phyloP scores from a whole-genome alignment of 2,113 vertebrate genomes.

The Phaethon lepturus region DNA sequence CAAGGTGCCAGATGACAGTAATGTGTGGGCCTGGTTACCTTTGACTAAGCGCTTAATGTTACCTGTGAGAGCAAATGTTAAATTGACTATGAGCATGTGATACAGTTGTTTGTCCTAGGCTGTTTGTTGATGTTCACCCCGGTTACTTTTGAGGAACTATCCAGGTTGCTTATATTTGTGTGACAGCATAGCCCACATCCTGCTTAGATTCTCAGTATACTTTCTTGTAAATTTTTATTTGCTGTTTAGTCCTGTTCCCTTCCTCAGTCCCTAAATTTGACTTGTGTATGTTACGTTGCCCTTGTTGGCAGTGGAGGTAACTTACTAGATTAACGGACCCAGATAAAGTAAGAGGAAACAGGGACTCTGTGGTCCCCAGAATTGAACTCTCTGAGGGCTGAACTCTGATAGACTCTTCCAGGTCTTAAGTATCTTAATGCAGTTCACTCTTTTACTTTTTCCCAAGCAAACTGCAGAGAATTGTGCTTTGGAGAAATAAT shows the following conservation, averaged over 20 bases:
- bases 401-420: neutral
- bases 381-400: neutral
- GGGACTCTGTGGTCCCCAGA: neutral
- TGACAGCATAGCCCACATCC: neutral
- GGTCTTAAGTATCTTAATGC: neutral
- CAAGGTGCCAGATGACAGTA: neutral
- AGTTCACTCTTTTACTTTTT: neutral
- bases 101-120: neutral
- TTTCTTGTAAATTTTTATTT: neutral
- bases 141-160: neutral
- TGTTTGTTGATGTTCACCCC: neutral
- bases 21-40: neutral
- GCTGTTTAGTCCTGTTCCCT: neutral
- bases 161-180: neutral
- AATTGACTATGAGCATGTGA: neutral
- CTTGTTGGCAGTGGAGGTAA: neutral
- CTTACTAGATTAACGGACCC: neutral
- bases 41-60: neutral
- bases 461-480: neutral
- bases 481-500: neutral
- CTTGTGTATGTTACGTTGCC: neutral
- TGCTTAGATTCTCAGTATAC: neutral
- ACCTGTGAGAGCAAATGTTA: neutral
- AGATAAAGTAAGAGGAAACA: neutral
- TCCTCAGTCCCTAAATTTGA: neutral